These are phyloP conservation scores for Papilio dardanus DNA, from an alignment of 1,140 invertebrate species.

Conservation along the genomic window DNA sequence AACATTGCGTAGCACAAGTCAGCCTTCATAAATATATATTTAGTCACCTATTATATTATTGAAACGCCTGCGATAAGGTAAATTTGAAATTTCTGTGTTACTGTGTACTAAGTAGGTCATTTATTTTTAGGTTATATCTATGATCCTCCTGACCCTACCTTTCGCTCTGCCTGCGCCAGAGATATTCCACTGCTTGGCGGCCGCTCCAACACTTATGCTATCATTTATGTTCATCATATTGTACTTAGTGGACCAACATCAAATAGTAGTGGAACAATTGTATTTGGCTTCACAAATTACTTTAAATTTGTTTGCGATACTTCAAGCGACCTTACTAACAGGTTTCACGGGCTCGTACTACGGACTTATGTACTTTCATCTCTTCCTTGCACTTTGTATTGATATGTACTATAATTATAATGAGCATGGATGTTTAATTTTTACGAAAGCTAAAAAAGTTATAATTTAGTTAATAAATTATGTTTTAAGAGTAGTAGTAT, in stretches of 20 bases:
- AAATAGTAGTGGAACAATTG: constrained; percentile 68
- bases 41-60: neutral
- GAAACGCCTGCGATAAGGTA: neutral
- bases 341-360: constrained; percentile 50
- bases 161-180: constrained; percentile 58
- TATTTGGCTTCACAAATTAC: constrained; percentile 62
- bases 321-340: constrained; percentile 45
- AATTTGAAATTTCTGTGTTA: constrained; percentile 19
- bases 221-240: constrained; percentile 70
- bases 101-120: constrained; percentile 48
- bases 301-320: constrained; percentile 51
- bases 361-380: constrained; percentile 67
- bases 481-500: constrained; percentile 43
- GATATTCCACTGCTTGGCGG: constrained; percentile 65
- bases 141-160: constrained; percentile 70
- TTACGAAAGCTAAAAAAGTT: constrained; percentile 34
- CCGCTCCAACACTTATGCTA: constrained; percentile 65
- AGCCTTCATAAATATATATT: neutral
- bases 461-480: constrained; percentile 46
- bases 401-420: constrained; percentile 67
- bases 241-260: constrained; percentile 75
- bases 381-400: constrained; percentile 64
- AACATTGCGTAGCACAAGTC: neutral
- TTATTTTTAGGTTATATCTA: constrained; percentile 77
- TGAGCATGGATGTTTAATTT: constrained; percentile 62